These are phyloP conservation scores for Tribolium madens DNA, from an alignment of 1,140 invertebrate genomes.

Conservation along the genomic window DNA sequence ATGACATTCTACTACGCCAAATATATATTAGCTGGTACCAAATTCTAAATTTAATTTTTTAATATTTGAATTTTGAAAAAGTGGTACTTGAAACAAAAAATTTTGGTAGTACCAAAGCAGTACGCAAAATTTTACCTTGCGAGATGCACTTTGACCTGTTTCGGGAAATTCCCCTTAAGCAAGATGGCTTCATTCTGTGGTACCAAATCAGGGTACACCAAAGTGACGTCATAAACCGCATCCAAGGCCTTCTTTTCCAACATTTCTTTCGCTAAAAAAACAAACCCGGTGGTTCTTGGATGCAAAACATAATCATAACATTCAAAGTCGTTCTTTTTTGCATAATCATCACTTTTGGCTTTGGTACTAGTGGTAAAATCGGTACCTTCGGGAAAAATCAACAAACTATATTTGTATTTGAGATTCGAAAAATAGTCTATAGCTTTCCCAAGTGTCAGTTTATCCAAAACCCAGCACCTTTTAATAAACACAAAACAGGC, in stretches of 20 bases:
- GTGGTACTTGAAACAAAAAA: conserved; percentile 68
- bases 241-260: conserved; percentile 74
- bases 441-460: conserved; percentile 74
- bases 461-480: conserved; percentile 83
- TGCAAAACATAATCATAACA: conserved; percentile 83
- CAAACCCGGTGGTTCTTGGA: conserved; percentile 88
- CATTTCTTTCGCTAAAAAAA: conserved; percentile 77
- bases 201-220: conserved; percentile 78
- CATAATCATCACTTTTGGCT: conserved; percentile 79
- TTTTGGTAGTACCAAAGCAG: too few species aligned
- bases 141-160: conserved; percentile 80
- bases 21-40: too few species aligned
- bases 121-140: too few species aligned
- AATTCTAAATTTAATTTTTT: too few species aligned
- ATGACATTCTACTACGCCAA: too few species aligned
- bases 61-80: too few species aligned
- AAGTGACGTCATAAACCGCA: conserved; percentile 84
- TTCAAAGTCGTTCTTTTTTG: conserved; percentile 75
- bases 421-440: conserved; percentile 81
- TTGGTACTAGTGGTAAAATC: conserved; percentile 82
- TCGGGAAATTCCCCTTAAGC: conserved; percentile 76
- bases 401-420: conserved; percentile 73
- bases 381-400: conserved; percentile 92
- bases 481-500: conserved; percentile 87
- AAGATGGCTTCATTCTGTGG: conserved; percentile 77